Conservation (phyloP, 1,140 invertebrate species). For the Drosophila lini region DNA sequence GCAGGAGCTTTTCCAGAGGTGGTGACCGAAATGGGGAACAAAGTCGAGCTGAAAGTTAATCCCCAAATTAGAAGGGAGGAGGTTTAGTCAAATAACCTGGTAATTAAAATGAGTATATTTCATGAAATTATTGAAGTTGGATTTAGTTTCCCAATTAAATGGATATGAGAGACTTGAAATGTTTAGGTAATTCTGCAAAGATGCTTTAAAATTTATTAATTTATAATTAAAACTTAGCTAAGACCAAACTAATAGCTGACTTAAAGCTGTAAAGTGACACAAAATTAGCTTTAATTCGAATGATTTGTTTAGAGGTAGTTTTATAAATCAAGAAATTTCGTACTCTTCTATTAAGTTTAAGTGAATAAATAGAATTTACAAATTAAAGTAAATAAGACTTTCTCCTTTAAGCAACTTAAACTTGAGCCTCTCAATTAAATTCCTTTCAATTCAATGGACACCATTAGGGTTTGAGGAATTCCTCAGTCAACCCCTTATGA, state of each 20-base stretch:
- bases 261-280: background rate
- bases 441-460: background rate
- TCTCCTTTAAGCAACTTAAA: too few species aligned
- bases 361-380: background rate
- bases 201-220: too few species aligned
- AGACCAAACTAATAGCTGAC: background rate
- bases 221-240: background rate
- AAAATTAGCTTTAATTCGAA: background rate
- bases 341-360: background rate
- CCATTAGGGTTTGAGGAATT: background rate
- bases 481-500: background rate
- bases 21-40: background rate
- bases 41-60: conserved; percentile 2
- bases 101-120: background rate
- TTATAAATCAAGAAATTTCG: background rate
- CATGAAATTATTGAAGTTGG: background rate
- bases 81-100: background rate
- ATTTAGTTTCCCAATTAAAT: background rate
- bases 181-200: background rate
- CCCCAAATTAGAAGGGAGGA: background rate
- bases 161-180: too few species aligned
- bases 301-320: background rate
- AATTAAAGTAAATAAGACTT: background rate
- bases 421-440: background rate
- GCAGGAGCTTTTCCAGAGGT: conserved; percentile 9